Percentiles rank a stretch among this genome's conserved stretches.
These are phyloP conservation scores for Oncorhynchus kisutch DNA, from an alignment of 2,113 vertebrate genomes.

Conservation along the genomic window DNA sequence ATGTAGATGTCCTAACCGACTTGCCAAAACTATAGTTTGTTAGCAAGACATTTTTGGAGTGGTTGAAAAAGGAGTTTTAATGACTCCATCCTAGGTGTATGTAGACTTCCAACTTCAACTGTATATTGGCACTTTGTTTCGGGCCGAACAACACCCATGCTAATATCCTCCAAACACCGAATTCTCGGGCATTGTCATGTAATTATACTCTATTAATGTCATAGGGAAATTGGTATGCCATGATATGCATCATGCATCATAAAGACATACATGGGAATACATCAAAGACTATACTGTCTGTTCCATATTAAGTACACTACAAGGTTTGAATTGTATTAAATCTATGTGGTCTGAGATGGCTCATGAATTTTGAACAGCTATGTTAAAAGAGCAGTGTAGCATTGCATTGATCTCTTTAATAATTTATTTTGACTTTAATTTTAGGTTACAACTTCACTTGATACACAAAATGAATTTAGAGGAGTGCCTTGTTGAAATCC, in stretches of 20 bases:
- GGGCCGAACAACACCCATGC: no score
- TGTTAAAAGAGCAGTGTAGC: slow-evolving; percentile 23
- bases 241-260: neutral
- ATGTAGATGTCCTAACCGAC: no score
- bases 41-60: no score
- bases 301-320: neutral
- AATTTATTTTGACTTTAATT: slow-evolving; percentile 49
- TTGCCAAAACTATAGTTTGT: no score
- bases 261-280: neutral
- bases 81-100: no score
- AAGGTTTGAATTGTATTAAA: no score
- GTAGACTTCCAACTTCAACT: no score
- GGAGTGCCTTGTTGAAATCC: slow-evolving; percentile 35
- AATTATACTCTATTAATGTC: slow-evolving; percentile 32
- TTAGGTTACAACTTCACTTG: slow-evolving; percentile 36
- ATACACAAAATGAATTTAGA: slow-evolving; percentile 37
- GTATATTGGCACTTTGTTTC: no score
- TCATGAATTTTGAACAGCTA: neutral
- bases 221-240: slow-evolving; percentile 21
- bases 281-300: neutral
- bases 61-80: no score
- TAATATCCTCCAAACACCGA: no score
- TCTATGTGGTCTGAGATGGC: slow-evolving; percentile 10
- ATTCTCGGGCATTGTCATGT: no score
- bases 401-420: slow-evolving; percentile 43